These are phyloP conservation scores for Amblyopsis rosae DNA, from an alignment of 2,113 vertebrate species.

Conservation along the genomic window DNA sequence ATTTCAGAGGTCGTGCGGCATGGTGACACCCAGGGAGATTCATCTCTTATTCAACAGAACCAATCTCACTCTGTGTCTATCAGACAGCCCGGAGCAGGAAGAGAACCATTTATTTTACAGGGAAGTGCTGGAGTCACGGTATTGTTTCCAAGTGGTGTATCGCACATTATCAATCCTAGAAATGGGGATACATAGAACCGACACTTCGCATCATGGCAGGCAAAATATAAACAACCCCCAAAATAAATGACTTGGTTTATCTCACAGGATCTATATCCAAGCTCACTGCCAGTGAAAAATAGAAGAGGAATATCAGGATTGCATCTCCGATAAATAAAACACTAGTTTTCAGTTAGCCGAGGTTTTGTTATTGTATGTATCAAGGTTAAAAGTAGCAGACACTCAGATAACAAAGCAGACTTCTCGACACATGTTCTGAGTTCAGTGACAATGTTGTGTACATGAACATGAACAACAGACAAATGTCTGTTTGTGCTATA, in stretches of 20 bases:
- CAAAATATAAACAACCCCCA: constrained; percentile 27
- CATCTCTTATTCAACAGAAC: constrained; percentile 77
- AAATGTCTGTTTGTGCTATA: constrained; percentile 27
- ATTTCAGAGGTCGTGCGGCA: constrained; percentile 67
- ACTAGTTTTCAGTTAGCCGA: constrained; percentile 28
- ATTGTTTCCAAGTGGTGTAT: constrained; percentile 52
- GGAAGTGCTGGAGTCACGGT: constrained; percentile 28
- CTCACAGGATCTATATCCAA: constrained; percentile 46
- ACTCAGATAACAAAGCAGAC: constrained; percentile 16
- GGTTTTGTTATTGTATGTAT: constrained; percentile 36
- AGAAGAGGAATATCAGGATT: constrained; percentile 23
- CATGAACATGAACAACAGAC: constrained; percentile 12
- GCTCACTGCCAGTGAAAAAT: constrained; percentile 32
- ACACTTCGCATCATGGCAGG: constrained; percentile 25
- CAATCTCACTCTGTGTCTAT: constrained; percentile 73
- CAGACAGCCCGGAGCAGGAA: constrained; percentile 57
- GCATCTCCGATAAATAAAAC: constrained; percentile 24
- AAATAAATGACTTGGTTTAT: constrained; percentile 51
- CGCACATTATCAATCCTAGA: constrained; percentile 60
- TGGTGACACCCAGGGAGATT: constrained; percentile 68
- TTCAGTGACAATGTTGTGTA: constrained; percentile 16
- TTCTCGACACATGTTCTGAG: constrained; percentile 20
- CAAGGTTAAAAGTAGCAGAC: constrained; percentile 44
- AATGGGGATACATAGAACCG: constrained; percentile 39
- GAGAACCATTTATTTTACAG: constrained; percentile 56